These are phyloP conservation scores for Threskiornis aethiopicus DNA, from an alignment of 2,797 vertebrate genomes.

Conservation along the genomic window DNA sequence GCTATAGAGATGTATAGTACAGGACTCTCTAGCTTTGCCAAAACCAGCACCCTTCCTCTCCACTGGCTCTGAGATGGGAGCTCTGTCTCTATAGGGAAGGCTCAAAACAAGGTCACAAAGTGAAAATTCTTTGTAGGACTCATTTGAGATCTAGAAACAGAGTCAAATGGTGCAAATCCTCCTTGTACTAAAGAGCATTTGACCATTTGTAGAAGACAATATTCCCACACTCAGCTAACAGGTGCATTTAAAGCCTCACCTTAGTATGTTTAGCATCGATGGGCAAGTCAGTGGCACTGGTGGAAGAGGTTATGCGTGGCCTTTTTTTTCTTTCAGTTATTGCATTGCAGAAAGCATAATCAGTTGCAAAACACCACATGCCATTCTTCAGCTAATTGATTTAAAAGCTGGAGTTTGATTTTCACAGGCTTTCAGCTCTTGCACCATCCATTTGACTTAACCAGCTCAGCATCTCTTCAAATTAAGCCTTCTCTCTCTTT, in stretches of 20 bases:
- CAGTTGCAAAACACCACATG: conserved; percentile 28
- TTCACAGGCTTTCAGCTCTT: conserved; percentile 51
- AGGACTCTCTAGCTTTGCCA: background rate
- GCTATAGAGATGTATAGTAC: background rate
- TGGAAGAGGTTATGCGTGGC: background rate
- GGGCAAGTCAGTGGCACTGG: background rate
- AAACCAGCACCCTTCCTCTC: background rate
- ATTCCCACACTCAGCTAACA: background rate
- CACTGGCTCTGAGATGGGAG: background rate
- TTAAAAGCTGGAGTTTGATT: conserved; percentile 40
- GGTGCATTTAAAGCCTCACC: background rate
- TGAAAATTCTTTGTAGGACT: background rate
- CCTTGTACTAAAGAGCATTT: background rate
- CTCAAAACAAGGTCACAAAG: background rate
- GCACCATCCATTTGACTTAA: conserved; percentile 52
- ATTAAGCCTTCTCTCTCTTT: conserved; percentile 27
- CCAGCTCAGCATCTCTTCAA: conserved; percentile 60
- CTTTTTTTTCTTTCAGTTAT: background rate
- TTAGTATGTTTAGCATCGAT: background rate
- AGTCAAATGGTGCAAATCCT: background rate
- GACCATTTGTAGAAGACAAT: background rate
- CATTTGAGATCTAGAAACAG: background rate
- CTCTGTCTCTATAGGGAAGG: background rate
- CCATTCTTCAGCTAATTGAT: conserved; percentile 53
- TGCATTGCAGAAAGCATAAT: conserved; percentile 16